Percentiles rank a stretch among this genome's conserved stretches.
Evolutionary conservation across 2,888 invertebrate species (phyloP).

Genomic region (Chrysodeixis includens): DNA sequence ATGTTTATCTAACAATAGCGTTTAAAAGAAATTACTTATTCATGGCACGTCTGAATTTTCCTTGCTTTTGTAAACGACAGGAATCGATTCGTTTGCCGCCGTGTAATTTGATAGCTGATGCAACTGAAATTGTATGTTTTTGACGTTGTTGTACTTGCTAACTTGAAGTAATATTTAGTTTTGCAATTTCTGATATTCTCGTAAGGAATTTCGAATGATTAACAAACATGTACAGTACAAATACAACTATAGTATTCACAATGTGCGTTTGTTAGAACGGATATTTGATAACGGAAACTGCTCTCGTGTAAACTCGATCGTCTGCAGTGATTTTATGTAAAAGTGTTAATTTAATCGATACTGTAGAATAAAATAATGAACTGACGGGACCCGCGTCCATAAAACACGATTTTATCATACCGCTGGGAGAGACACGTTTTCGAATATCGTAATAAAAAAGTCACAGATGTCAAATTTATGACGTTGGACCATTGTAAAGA

Average conservation of each 20-base stretch:
- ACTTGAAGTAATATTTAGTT: slow-evolving; percentile 34
- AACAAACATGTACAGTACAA: slow-evolving; percentile 11
- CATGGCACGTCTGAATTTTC: slow-evolving; percentile 79
- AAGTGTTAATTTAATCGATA: slow-evolving; percentile 81
- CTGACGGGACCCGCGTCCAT: slow-evolving; percentile 80
- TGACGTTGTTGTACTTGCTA: slow-evolving; percentile 34
- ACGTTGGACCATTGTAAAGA: slow-evolving; percentile 87
- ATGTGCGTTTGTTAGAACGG: slow-evolving; percentile 30
- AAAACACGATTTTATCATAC: slow-evolving; percentile 88
- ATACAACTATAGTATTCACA: slow-evolving; percentile 23
- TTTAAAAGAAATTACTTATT: slow-evolving; percentile 84
- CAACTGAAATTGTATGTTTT: slow-evolving; percentile 56
- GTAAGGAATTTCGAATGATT: slow-evolving; percentile 14
- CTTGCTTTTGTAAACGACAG: slow-evolving; percentile 71
- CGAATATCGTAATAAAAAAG: slow-evolving; percentile 89
- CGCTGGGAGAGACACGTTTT: slow-evolving; percentile 86
- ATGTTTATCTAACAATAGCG: slow-evolving; percentile 83
- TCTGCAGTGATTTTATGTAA: slow-evolving; percentile 59
- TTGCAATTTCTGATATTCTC: slow-evolving; percentile 23
- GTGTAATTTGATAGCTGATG: slow-evolving; percentile 61
- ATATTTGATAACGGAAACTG: slow-evolving; percentile 36
- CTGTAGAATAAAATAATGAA: slow-evolving; percentile 86
- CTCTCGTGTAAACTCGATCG: slow-evolving; percentile 51
- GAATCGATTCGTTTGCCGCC: slow-evolving; percentile 67
- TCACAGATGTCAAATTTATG: slow-evolving; percentile 89